These are phyloP conservation scores for Ornithoptera priamus DNA, from an alignment of 2,888 invertebrate species.

Conservation along the genomic window DNA sequence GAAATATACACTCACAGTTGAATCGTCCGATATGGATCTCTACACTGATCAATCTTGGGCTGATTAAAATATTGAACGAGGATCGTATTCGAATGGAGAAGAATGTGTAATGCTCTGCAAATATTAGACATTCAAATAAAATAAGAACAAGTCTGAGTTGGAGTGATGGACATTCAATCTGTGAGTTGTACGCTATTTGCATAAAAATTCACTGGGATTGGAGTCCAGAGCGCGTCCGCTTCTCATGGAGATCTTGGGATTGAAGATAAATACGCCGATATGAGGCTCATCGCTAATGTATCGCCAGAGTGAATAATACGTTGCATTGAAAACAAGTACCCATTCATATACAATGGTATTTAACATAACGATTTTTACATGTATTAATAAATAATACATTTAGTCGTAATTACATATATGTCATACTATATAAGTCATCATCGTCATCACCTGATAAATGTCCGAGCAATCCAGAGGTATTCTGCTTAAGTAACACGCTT, in stretches of 20 bases:
- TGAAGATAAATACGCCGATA: conserved; percentile 55
- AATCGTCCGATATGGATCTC: too few relatives aligned
- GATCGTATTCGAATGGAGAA: conserved; percentile 3
- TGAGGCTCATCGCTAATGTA: conserved; percentile 36
- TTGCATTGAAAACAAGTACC: conserved; percentile 22
- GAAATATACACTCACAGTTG: too few relatives aligned
- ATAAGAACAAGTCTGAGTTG: conserved; percentile 58
- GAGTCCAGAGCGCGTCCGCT: conserved; percentile 49
- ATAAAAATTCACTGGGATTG: conserved; percentile 60
- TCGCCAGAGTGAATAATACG: conserved; percentile 28
- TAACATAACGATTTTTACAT: background rate
- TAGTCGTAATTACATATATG: too few relatives aligned
- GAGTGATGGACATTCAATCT: conserved; percentile 75
- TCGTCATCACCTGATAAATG: too few relatives aligned
- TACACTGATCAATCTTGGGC: background rate
- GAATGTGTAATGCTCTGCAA: conserved; percentile 38
- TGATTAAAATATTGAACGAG: conserved; percentile 7
- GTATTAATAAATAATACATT: too few relatives aligned
- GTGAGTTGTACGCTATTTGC: conserved; percentile 63
- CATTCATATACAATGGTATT: background rate
- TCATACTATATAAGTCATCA: too few relatives aligned
- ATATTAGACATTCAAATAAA: conserved; percentile 74
- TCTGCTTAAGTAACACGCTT: too few relatives aligned
- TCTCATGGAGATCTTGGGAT: conserved; percentile 68
- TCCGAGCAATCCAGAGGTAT: too few relatives aligned